Conservation (phyloP, 2,113 vertebrate species). For the Eurypyga helias region DNA sequence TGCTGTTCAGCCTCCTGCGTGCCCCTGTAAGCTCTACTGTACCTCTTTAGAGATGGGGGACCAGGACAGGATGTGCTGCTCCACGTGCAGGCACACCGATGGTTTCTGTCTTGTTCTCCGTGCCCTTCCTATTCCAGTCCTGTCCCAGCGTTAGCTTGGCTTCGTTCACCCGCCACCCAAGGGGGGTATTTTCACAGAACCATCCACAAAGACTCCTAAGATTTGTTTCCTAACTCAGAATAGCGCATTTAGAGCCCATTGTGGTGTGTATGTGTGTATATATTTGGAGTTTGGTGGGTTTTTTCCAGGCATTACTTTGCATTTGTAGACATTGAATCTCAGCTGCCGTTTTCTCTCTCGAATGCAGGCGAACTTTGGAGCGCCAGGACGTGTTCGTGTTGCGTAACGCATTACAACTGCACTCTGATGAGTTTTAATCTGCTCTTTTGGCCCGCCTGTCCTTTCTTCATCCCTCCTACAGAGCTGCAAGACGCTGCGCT, state of each 20-base stretch:
- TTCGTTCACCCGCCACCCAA: fast-evolving
- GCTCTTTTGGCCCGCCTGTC: background rate
- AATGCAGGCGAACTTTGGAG: background rate
- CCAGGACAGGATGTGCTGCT: fast-evolving
- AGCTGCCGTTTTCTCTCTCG: background rate
- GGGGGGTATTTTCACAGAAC: background rate
- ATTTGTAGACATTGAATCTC: background rate
- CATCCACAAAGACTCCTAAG: background rate
- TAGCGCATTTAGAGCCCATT: background rate
- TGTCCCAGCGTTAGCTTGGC: background rate
- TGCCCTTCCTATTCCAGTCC: background rate
- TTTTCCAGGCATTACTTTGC: background rate
- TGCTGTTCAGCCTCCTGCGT: background rate
- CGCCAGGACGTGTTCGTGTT: fast-evolving
- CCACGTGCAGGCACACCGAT: fast-evolving
- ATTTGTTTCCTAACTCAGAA: background rate
- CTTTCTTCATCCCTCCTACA: background rate
- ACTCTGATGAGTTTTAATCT: conserved; percentile 2
- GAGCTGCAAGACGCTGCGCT: background rate
- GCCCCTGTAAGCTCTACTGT: background rate
- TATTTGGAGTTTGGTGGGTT: background rate
- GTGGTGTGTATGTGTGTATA: fast-evolving
- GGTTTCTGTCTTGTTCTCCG: background rate
- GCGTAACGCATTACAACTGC: background rate
- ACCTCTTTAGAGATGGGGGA: background rate